A percentile compares a stretch with the other conserved stretches of the same genome.
Conservation (phyloP, 1,140 invertebrate species). For the Centruroides vittatus region DNA sequence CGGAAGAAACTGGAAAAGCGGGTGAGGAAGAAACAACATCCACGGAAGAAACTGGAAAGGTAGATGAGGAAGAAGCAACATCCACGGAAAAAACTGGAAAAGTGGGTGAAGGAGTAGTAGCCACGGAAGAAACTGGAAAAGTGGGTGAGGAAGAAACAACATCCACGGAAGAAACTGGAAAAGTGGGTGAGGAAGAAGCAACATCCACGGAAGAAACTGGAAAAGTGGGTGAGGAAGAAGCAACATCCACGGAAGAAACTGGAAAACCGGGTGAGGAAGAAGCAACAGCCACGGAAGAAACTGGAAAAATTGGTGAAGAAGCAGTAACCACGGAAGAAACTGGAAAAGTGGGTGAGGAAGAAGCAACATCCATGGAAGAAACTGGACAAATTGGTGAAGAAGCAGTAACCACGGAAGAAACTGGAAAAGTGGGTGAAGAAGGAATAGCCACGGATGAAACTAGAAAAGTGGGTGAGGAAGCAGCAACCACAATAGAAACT, state of each 20-base stretch:
- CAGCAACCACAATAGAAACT: constrained; percentile 15
- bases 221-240: constrained; percentile 4
- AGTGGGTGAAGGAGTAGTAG: constrained; percentile 1
- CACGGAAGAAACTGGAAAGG: constrained; percentile 6
- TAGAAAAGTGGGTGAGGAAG: constrained; percentile 11
- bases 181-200: constrained; percentile 13
- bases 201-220: constrained; percentile 14
- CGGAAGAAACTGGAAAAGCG: constrained; percentile 1
- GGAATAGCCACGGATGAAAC: constrained; percentile 1
- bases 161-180: background rate
- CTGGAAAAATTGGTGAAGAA: constrained; percentile 5
- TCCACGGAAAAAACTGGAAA: constrained; percentile 14
- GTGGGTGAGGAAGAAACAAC: background rate
- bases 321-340: constrained; percentile 2
- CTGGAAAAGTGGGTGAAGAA: constrained; percentile 2
- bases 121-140: constrained; percentile 5
- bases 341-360: background rate
- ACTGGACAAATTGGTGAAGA: constrained; percentile 9
- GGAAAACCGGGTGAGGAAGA: constrained; percentile 12
- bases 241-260: constrained; percentile 2
- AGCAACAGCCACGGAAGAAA: constrained; percentile 16
- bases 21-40: constrained; percentile 2
- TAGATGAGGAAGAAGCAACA: constrained; percentile 13
- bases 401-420: constrained; percentile 16
- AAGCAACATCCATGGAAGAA: background rate